Conservation (phyloP, 2,797 vertebrate species). For the Kryptopterus vitreolus region DNA sequence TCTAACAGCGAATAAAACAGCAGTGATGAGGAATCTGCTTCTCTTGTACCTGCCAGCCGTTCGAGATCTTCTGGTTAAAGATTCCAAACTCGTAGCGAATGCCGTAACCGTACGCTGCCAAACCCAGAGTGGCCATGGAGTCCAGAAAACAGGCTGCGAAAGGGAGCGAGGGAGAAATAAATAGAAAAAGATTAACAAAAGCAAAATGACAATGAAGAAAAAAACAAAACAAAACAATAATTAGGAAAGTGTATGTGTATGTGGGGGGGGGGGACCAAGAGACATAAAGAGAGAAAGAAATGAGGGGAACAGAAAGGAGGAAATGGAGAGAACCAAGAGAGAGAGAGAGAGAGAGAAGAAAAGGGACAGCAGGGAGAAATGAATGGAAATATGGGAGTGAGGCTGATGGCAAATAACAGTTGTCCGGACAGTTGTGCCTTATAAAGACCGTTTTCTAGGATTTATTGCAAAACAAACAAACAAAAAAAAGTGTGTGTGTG, state of each 20-base stretch:
- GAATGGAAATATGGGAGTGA: neutral
- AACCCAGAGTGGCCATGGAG: constrained; percentile 83
- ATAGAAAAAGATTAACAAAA: no score
- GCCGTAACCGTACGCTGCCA: constrained; percentile 83
- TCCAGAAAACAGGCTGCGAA: constrained; percentile 84
- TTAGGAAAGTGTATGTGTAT: no score
- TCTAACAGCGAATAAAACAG: neutral
- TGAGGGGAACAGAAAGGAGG: no score
- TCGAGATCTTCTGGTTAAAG: constrained; percentile 83
- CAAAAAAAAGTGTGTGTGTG: neutral
- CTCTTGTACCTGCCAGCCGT: constrained; percentile 82
- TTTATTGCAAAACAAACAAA: neutral
- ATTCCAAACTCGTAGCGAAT: constrained; percentile 89
- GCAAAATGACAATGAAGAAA: no score
- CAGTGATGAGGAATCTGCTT: neutral
- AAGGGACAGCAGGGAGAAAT: neutral
- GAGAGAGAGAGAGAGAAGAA: constrained; percentile 3
- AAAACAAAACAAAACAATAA: neutral
- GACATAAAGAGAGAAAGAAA: neutral
- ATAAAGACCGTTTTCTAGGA: neutral
- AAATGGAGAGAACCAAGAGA: constrained; percentile 67
- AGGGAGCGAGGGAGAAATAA: constrained; percentile 1
- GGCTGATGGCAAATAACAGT: no score
- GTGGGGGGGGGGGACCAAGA: neutral
- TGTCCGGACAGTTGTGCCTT: neutral